Percentiles rank a stretch among this genome's conserved stretches.
Evolutionary conservation across 1,140 invertebrate species (phyloP).

Genomic region (Sycobia sp.): DNA sequence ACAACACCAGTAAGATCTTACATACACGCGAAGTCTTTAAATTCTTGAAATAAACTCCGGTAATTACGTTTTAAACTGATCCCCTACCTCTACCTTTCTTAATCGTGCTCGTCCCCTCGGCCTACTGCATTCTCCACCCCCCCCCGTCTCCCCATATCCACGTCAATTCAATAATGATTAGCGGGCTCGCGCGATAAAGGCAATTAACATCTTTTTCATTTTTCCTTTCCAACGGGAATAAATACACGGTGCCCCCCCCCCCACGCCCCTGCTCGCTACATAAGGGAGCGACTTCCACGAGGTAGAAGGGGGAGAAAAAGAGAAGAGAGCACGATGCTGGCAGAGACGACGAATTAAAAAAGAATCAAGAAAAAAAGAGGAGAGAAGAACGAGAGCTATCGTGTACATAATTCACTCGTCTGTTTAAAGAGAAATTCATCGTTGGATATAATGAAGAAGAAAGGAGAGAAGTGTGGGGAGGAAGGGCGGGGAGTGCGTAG

Average conservation of each 20-base stretch:
- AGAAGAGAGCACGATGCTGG: neutral
- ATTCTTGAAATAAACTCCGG: constrained; percentile 29
- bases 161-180: constrained; percentile 36
- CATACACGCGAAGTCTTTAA: constrained; percentile 23
- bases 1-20: no score
- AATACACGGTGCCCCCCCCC: constrained; percentile 19
- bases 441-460: constrained; percentile 8
- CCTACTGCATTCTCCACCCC: neutral
- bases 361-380: no score
- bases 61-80: constrained; percentile 29
- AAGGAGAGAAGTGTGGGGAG: neutral
- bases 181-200: constrained; percentile 24
- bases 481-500: neutral
- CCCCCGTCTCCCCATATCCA: neutral
- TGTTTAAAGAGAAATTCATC: constrained; percentile 27
- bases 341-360: no score
- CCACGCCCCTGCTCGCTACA: neutral
- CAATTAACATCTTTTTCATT: constrained; percentile 35
- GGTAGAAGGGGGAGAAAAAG: neutral
- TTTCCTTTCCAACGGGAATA: constrained; percentile 29
- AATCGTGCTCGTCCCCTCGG: neutral
- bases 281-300: no score
- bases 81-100: neutral
- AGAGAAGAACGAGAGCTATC: constrained; percentile 4
- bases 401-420: constrained; percentile 23